Evolutionary conservation across 2,113 vertebrate genomes (phyloP), one percentile per base, ranked within the genome.

Genomic region (Antigone vipio): DNA sequence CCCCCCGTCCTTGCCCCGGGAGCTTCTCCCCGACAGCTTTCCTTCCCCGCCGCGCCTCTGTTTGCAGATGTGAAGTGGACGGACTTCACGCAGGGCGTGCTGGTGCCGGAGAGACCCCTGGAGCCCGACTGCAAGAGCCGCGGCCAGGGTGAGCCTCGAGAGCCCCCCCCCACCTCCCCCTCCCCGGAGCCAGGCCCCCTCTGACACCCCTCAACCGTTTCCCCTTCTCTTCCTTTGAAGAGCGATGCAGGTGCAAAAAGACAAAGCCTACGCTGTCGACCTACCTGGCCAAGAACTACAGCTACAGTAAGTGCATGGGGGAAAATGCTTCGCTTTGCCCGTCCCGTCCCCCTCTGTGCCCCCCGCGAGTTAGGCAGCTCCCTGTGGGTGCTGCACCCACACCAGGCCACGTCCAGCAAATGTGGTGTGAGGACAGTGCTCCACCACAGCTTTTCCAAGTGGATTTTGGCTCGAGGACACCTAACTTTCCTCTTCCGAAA

Each of bases 261-360:
- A 97, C 98, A 64, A 99, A 98, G 91, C 98, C 98, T 11, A 98
- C 98, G 8, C 92, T 99, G 78, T 96, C 97, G 2, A 98, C 97
- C 4, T 99, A 99, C 85, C 88, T 99, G 96, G 97, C 96, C 96
- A 98, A 98, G 97, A 99, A 98, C 95, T 99, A 98, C 96, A 98
- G 97, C 92, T 99, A 99, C 59, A 98, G 98, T 99, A 98, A 98
- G 98, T 98, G n/a, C 24, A 2, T 0, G 44, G 15, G 15, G 17
- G 6, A n/a, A 35, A 75, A n/a, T 2, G 27, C 40, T 50, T 83
- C 1, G 0, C 55, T 67, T 77, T 16, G 17, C 42, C 63, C 1
- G 0, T 58, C 47, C 13, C 27, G 5, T 26, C 8, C 8, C 6
- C 4, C 17, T 55, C 44, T 22, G 15, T 6, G 9, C 30, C 29